A percentile compares a stretch with the other conserved stretches of the same genome.
Evolutionary conservation across 2,113 vertebrate species (phyloP).

Genomic region (Sula dactylatra): DNA sequence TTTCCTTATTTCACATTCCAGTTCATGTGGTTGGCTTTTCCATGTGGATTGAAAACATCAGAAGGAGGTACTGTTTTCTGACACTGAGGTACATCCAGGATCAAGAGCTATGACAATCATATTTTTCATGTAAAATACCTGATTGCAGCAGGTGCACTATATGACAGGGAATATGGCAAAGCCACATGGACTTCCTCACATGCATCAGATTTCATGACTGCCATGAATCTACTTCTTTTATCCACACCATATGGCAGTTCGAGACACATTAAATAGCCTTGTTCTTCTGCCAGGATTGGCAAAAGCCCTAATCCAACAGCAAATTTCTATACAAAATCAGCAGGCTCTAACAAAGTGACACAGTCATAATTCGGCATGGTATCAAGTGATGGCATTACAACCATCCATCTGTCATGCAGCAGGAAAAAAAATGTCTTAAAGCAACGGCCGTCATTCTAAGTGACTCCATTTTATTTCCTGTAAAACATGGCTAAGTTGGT

Average conservation of each 20-base stretch:
- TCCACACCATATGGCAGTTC: constrained; percentile 45
- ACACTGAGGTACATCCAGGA: not conserved
- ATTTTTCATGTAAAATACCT: not conserved
- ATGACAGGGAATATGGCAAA: constrained; percentile 3
- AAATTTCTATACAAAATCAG: constrained; percentile 70
- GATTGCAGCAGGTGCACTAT: not conserved
- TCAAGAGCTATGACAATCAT: not conserved
- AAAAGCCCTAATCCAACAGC: constrained; percentile 41
- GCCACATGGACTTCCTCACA: not conserved
- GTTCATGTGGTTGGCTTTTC: not conserved
- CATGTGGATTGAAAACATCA: not conserved
- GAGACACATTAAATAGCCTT: constrained; percentile 56
- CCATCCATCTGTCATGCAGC: constrained; percentile 59
- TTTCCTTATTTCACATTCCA: not conserved
- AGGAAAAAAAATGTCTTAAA: constrained; percentile 51
- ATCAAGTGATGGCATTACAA: constrained; percentile 72
- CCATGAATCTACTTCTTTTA: constrained; percentile 20
- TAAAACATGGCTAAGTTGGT: not conserved
- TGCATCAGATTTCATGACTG: not conserved
- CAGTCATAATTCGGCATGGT: constrained; percentile 62
- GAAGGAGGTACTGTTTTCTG: not conserved
- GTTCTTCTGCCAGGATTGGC: constrained; percentile 46
- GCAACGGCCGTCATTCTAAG: constrained; percentile 31
- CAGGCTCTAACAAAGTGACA: constrained; percentile 66
- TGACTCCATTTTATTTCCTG: not conserved